phyloP scores from a whole-genome alignment of 2,113 vertebrate species.

The Dermatemys mawii region DNA sequence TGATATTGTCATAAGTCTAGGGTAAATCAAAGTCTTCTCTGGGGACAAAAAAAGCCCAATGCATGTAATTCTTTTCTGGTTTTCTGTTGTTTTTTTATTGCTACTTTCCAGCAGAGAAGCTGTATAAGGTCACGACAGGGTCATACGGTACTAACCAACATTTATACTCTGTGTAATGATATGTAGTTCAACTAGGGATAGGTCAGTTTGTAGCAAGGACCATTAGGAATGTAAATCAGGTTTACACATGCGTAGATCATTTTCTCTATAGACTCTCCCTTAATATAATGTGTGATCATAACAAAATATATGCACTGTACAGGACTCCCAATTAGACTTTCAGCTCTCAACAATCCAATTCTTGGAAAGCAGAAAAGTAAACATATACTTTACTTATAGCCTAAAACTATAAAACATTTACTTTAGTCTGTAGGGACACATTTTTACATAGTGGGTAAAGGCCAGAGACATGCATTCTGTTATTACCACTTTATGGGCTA shows the following conservation, averaged over 20 bases:
- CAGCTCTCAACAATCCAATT: neutral
- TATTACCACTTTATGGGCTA: too few species aligned
- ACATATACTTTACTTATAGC: neutral
- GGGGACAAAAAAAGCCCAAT: neutral
- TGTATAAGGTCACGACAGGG: constrained; percentile 50
- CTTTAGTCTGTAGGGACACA: neutral
- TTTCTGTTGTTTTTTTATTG: constrained; percentile 2
- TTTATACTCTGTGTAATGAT: constrained; percentile 9
- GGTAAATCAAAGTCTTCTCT: neutral
- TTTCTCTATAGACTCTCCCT: constrained; percentile 14
- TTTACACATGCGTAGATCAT: constrained; percentile 20
- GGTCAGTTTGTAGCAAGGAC: constrained; percentile 15
- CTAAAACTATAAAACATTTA: neutral
- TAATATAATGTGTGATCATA: neutral
- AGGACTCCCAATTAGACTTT: neutral
- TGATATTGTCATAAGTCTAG: neutral
- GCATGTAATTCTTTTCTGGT: constrained; percentile 11
- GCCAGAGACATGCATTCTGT: too few species aligned
- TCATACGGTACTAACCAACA: constrained; percentile 29
- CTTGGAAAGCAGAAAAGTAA: neutral
- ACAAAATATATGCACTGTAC: neutral
- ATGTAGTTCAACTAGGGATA: constrained; percentile 24
- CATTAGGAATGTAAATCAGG: constrained; percentile 51
- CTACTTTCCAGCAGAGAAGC: neutral
- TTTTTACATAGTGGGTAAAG: neutral